phyloP scores from a whole-genome alignment of 2,113 vertebrate genomes.

The Toxotes chatareus region DNA sequence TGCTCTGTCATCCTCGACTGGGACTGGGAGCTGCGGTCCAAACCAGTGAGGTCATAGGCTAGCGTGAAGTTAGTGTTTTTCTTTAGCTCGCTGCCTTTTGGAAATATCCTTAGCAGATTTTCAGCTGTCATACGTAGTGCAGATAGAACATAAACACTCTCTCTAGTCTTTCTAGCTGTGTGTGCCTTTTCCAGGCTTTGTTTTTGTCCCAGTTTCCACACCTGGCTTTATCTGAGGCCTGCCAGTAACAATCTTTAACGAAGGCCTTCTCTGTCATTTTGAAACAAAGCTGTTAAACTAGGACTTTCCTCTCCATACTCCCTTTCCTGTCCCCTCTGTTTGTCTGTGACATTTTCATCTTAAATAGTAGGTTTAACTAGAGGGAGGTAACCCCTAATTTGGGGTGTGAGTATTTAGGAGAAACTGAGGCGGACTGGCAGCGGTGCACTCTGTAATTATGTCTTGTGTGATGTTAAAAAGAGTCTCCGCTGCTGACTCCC shows the following conservation, averaged over 20 bases:
- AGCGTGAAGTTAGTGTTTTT: constrained; percentile 72
- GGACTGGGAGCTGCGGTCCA: constrained; percentile 71
- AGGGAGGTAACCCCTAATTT: constrained; percentile 81
- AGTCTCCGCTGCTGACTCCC: constrained; percentile 69
- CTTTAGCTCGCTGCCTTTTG: constrained; percentile 67
- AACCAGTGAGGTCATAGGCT: constrained; percentile 79
- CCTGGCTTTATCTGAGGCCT: constrained; percentile 57
- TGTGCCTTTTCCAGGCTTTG: constrained; percentile 57
- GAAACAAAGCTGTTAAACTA: constrained; percentile 66
- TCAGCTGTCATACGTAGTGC: constrained; percentile 60
- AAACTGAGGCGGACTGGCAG: constrained; percentile 73
- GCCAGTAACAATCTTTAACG: constrained; percentile 58
- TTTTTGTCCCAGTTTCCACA: constrained; percentile 72
- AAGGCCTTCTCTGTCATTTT: constrained; percentile 60
- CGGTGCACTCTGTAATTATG: constrained; percentile 74
- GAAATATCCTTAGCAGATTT: constrained; percentile 70
- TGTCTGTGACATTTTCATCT: constrained; percentile 67
- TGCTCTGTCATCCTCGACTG: constrained; percentile 72
- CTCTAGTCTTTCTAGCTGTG: constrained; percentile 34
- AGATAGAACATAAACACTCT: constrained; percentile 60
- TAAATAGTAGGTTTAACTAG: constrained; percentile 73
- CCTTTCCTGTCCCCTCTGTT: constrained; percentile 43
- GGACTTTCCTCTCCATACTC: constrained; percentile 55
- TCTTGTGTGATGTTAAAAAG: constrained; percentile 76
- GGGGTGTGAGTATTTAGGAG: constrained; percentile 81